These are phyloP conservation scores for Leuciscus idus DNA, from an alignment of 2,113 vertebrate species.

Conservation along the genomic window DNA sequence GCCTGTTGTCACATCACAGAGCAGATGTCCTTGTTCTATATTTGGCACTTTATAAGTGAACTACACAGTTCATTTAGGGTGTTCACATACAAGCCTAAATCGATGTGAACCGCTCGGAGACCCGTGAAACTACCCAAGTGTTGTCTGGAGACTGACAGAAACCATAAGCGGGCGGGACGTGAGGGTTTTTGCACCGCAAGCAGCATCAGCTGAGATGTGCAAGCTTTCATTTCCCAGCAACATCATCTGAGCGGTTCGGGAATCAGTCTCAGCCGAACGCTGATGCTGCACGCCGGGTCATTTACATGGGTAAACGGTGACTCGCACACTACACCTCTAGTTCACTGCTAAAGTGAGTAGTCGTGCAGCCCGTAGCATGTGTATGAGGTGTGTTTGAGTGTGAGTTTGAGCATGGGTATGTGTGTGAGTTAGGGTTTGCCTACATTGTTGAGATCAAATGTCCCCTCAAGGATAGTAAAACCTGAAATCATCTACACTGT, in stretches of 20 bases:
- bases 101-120: neutral
- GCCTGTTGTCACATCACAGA: neutral
- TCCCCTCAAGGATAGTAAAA: slow-evolving; percentile 25
- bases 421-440: neutral
- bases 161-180: neutral
- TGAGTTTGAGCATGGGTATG: neutral
- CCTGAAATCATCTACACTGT: slow-evolving; percentile 17
- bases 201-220: slow-evolving; percentile 8
- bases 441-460: neutral
- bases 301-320: neutral
- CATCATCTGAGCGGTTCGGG: neutral
- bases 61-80: neutral
- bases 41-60: slow-evolving; percentile 8
- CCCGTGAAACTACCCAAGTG: slow-evolving; percentile 1
- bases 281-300: neutral
- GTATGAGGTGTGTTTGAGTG: neutral
- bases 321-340: neutral
- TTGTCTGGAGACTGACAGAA: slow-evolving; percentile 6
- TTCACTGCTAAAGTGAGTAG: neutral
- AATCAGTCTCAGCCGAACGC: neutral
- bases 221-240: slow-evolving; percentile 1
- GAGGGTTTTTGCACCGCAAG: neutral
- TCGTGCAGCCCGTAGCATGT: slow-evolving; percentile 52
- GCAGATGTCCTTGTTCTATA: neutral
- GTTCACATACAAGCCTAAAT: neutral